phyloP scores from a whole-genome alignment of 2,888 invertebrate genomes.

The Ellobium chinense region DNA sequence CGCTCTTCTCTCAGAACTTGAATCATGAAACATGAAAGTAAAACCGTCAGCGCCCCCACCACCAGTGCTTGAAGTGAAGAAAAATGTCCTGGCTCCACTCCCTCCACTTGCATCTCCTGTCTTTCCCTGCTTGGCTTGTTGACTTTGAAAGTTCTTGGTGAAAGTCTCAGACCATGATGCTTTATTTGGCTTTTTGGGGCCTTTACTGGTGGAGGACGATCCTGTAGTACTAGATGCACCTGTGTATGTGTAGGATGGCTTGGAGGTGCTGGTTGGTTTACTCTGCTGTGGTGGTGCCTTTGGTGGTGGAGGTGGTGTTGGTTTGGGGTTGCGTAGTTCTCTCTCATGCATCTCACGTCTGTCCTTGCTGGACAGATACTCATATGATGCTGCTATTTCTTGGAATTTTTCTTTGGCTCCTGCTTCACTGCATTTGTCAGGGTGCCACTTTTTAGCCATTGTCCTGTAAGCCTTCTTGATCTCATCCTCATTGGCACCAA shows the following conservation, averaged over 20 bases:
- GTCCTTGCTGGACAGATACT: conserved; percentile 67
- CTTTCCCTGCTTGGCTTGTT: neutral
- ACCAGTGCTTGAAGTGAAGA: neutral
- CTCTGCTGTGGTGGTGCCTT: conserved; percentile 17
- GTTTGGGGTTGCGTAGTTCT: conserved; percentile 55
- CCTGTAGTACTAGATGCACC: conserved; percentile 22
- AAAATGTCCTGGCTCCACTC: conserved; percentile 7
- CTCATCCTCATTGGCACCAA: conserved; percentile 69
- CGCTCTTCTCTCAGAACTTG: neutral
- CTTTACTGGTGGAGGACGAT: neutral
- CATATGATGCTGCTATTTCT: conserved; percentile 74
- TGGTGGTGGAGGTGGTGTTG: neutral
- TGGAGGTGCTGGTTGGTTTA: conserved; percentile 32
- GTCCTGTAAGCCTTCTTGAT: conserved; percentile 73
- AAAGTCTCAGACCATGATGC: conserved; percentile 28
- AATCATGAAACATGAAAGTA: neutral
- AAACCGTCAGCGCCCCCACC: neutral
- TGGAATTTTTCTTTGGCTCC: conserved; percentile 76
- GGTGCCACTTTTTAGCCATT: conserved; percentile 74
- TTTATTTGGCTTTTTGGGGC: neutral
- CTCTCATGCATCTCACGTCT: conserved; percentile 64
- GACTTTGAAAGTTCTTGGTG: conserved; percentile 13
- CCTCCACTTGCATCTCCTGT: neutral
- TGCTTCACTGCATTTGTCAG: conserved; percentile 73
- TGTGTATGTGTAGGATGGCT: conserved; percentile 40